A percentile compares a stretch with the other conserved stretches of the same genome.
Evolutionary conservation across 2,797 vertebrate species (phyloP).

Genomic region (Acrossocheilus wenchowensis): DNA sequence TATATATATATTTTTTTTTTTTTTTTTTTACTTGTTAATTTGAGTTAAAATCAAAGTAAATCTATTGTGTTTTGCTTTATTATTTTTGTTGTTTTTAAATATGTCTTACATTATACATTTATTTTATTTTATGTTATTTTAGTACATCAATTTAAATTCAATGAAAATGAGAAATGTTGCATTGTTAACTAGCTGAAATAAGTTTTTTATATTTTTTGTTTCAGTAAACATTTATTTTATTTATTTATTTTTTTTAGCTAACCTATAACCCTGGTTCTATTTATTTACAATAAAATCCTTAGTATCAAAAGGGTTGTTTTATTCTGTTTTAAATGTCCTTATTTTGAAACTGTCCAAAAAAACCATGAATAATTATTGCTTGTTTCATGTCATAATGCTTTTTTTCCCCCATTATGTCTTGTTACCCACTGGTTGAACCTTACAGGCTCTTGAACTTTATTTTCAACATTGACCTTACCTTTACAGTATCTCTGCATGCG

Average conservation of each 20-base stretch:
- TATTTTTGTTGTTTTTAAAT: background rate
- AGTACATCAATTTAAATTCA: background rate
- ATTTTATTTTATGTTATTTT: background rate
- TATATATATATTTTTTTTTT: background rate
- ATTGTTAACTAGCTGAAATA: background rate
- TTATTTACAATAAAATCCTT: background rate
- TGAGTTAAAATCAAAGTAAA: background rate
- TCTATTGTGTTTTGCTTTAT: background rate
- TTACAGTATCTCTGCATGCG: conserved; percentile 77
- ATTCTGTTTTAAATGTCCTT: background rate
- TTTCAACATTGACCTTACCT: conserved; percentile 67
- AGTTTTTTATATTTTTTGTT: background rate
- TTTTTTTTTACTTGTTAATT: background rate
- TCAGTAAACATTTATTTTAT: no score
- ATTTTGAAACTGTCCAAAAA: background rate
- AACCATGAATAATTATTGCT: background rate
- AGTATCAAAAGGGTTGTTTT: no score
- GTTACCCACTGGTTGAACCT: background rate
- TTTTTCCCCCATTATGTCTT: no score
- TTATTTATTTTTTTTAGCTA: background rate
- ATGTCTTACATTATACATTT: background rate
- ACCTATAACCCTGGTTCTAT: background rate
- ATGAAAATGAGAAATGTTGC: background rate
- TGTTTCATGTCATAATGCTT: background rate
- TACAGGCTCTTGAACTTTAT: background rate